These are phyloP conservation scores for Maccullochella peelii DNA, from an alignment of 2,113 vertebrate genomes.

Conservation along the genomic window DNA sequence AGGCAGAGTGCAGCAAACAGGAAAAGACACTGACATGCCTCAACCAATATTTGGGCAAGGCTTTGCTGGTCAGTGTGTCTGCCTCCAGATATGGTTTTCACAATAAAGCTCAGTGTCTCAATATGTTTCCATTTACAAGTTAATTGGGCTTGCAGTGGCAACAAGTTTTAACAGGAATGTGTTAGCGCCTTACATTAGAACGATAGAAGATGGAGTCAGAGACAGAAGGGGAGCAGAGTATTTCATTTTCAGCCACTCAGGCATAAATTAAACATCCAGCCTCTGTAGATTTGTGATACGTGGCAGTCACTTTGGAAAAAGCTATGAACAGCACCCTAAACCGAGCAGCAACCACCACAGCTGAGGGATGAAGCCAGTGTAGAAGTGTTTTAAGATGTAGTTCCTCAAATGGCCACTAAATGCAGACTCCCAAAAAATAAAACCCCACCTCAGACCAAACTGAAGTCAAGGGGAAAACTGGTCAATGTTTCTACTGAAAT, in stretches of 20 bases:
- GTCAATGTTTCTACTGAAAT: too few species aligned
- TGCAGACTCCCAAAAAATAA: not conserved
- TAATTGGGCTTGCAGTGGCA: constrained; percentile 32
- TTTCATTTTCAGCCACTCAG: constrained; percentile 14
- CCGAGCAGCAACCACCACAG: not conserved
- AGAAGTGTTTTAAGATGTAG: not conserved
- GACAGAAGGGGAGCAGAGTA: not conserved
- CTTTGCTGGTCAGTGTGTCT: not conserved
- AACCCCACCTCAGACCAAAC: not conserved
- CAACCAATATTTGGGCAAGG: constrained; percentile 43
- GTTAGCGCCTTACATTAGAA: not conserved
- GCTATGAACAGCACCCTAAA: not conserved
- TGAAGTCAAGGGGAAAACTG: too few species aligned
- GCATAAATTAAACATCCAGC: constrained; percentile 1
- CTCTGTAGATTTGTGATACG: not conserved
- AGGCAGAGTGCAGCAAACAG: constrained; percentile 20
- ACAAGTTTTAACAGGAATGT: not conserved
- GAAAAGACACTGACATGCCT: constrained; percentile 23
- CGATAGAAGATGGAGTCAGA: not conserved
- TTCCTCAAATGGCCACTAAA: not conserved
- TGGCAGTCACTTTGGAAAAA: not conserved
- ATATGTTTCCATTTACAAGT: constrained; percentile 34
- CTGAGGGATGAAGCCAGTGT: not conserved
- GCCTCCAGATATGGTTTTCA: not conserved
- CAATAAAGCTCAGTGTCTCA: not conserved